Conservation (phyloP, 2,797 vertebrate genomes). For the Brachymystax lenok region DNA sequence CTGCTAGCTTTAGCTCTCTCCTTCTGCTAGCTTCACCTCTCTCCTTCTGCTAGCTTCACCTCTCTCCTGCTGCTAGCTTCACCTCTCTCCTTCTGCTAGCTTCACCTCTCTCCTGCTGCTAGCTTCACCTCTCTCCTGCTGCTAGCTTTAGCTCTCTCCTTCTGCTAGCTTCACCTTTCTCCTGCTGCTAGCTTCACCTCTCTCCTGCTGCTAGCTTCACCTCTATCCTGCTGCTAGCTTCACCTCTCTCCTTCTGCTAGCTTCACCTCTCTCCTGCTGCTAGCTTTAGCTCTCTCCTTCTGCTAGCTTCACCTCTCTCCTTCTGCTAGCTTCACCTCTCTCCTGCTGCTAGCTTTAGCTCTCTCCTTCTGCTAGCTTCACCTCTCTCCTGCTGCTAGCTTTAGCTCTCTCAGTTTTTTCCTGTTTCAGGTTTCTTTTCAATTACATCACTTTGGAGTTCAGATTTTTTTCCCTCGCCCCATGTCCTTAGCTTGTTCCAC, state of each 20-base stretch:
- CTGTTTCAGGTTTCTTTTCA: constrained; percentile 30
- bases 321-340: constrained; percentile 5
- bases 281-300: constrained; percentile 15
- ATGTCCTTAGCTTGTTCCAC: neutral
- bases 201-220: neutral
- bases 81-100: too few relatives aligned
- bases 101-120: too few relatives aligned
- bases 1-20: neutral
- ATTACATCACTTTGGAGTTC: constrained; percentile 17
- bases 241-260: constrained; percentile 17
- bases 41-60: too few relatives aligned
- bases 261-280: constrained; percentile 13
- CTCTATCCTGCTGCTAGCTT: constrained; percentile 16
- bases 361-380: constrained; percentile 16
- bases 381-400: constrained; percentile 15
- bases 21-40: too few relatives aligned
- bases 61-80: too few relatives aligned
- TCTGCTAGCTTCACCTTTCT: neutral
- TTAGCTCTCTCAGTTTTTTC: neutral
- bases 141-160: neutral
- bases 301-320: constrained; percentile 15
- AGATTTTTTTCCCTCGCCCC: neutral
- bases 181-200: constrained; percentile 4
- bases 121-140: too few relatives aligned
- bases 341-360: constrained; percentile 15